Evolutionary conservation across 2,113 vertebrate species (phyloP), one percentile per base, ranked within the genome.

Genomic region (Gobius niger): DNA sequence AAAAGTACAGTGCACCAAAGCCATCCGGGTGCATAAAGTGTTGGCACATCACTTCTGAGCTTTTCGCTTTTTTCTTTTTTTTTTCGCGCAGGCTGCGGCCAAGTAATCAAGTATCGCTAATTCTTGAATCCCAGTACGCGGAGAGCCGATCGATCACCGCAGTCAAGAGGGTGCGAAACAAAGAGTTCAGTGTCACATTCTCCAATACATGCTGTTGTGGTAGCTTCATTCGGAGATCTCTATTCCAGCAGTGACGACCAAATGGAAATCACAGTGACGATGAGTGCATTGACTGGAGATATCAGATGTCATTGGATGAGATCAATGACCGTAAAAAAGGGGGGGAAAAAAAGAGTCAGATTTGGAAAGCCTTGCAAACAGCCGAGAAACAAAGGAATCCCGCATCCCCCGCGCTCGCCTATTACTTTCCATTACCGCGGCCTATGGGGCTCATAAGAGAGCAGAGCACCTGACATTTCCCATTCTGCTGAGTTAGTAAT

Each of bases 31-130:
- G 78, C 73, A 16, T 60, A 19, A 53, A 68, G 77, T 73, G 72
- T 84, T 84, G 82, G 85, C 84, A 75, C 67, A 41, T 56, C 76
- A 14, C 69, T 74, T 46, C 76, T 74, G 57, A 73, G 78, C 68
- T 34, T 34, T 34, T 34, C 24, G 24, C n/a, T n/a, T n/a, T n/a
- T n/a, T n/a, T n/a, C n/a, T n/a, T n/a, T n/a, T n/a, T n/a, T n/a
- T n/a, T n/a, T n/a, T n/a, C n/a, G n/a, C n/a, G n/a, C n/a, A n/a
- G n/a, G 24, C 24, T 34, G n/a, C n/a, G 24, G 24, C 24, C 24
- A 34, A 34, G 24, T 34, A 34, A 34, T 34, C 24, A 34, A 34
- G 24, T 34, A 34, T 34, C 24, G 24, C 24, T 34, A 34, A 34
- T 34, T 34, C 24, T 4, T 4, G 24, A 34, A 34, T 34, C 24